Percentiles rank a stretch among this genome's conserved stretches.
Evolutionary conservation across 2,113 vertebrate species (phyloP).

Genomic region (Syngnathus scovelli): DNA sequence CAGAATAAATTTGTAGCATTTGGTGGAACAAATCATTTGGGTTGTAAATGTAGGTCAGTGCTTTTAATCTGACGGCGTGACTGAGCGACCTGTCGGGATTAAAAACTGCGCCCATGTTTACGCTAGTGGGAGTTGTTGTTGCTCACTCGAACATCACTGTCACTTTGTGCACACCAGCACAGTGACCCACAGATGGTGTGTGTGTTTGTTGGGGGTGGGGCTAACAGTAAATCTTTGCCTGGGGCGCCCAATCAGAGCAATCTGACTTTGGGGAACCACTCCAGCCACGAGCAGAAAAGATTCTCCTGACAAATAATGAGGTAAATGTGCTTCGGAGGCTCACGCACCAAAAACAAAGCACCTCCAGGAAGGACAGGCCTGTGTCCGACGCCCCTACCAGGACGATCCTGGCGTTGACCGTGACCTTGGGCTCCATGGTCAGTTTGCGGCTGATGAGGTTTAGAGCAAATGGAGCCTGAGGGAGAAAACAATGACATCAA

Average conservation of each 20-base stretch:
- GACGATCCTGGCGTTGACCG: conserved; percentile 81
- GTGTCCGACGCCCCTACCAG: conserved; percentile 89
- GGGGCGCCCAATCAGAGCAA: neutral
- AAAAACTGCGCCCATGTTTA: neutral
- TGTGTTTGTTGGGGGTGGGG: neutral
- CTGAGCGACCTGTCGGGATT: neutral
- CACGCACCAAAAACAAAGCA: conserved; percentile 81
- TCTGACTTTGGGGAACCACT: neutral
- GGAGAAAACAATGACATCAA: neutral
- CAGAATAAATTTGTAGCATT: neutral
- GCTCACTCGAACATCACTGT: neutral
- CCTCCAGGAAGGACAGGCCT: conserved; percentile 85
- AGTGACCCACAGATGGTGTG: neutral
- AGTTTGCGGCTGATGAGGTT: conserved; percentile 85
- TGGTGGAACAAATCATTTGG: neutral
- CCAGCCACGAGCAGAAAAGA: neutral
- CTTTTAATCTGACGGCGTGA: neutral
- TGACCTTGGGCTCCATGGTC: conserved; percentile 79
- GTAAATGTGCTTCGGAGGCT: neutral
- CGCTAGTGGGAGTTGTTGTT: neutral
- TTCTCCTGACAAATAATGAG: neutral
- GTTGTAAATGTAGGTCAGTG: neutral
- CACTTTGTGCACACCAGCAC: neutral
- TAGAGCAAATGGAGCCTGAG: conserved; percentile 77
- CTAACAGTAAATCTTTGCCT: neutral